Evolutionary conservation across 2,113 vertebrate species (phyloP).

Genomic region (Rhagologus leucostigma): DNA sequence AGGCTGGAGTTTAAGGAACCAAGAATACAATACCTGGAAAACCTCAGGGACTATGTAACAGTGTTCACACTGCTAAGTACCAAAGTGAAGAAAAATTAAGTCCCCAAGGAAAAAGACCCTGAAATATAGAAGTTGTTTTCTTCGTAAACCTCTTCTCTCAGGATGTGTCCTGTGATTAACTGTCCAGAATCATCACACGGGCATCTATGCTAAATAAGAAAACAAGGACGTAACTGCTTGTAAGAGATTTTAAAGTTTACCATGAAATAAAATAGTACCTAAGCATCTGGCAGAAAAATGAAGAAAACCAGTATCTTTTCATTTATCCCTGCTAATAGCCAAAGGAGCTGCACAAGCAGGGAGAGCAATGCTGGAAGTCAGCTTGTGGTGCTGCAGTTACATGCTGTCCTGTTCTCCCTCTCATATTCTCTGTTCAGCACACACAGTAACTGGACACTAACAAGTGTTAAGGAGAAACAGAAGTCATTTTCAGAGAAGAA

Average conservation of each 20-base stretch:
- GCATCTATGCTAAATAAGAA: background rate
- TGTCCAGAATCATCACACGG: background rate
- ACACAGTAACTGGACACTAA: background rate
- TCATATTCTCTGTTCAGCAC: background rate
- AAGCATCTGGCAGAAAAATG: background rate
- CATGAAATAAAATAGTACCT: background rate
- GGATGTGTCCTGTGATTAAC: background rate
- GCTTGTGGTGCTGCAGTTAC: background rate
- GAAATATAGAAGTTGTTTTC: background rate
- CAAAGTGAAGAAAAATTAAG: background rate
- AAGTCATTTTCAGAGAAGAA: background rate
- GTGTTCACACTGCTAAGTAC: background rate
- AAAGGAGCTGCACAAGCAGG: background rate
- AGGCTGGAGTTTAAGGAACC: background rate
- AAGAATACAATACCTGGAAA: background rate
- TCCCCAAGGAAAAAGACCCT: background rate
- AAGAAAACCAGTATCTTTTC: background rate
- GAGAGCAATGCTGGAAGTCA: background rate
- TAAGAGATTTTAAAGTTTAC: background rate
- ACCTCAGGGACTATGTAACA: background rate
- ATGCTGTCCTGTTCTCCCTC: accelerated
- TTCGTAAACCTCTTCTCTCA: background rate
- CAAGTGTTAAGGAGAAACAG: background rate
- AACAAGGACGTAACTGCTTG: background rate
- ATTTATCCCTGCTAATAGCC: background rate